Base-by-base conservation (phyloP, 2,888 invertebrate genomes). In the Listrodromus nycthemerus region DNA sequence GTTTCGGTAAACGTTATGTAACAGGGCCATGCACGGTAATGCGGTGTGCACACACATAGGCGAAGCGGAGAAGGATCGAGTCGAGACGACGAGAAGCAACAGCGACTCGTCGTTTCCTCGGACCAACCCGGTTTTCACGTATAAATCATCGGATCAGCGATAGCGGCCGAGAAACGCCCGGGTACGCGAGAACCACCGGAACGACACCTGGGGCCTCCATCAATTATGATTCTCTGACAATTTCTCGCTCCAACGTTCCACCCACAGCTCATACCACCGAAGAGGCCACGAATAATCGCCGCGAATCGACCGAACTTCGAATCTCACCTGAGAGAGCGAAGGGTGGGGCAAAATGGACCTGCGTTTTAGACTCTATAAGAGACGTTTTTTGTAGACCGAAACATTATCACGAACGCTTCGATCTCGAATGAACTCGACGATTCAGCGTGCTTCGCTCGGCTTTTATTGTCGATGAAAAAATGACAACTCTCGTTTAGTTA, bases 111-210 rank as follows among this genome's bases (percentile, higher is more conserved):
- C 67, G 74, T 74, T 82, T 66, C 41, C 75, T 79, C 52, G 52
- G 75, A 41, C 79, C 79, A 82, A 78, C 67, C 61, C 19, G 52
- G 71, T 81, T 73, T 79, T 37, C 70, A n/a, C 41, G 77, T 84
- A 85, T 85, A 85, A 85, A 85, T 85, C 83, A 82, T 84, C 61
- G 74, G 77, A 83, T 85, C 76, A 74, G 66, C 71, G 37, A 61
- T 55, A 48, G 67, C 21, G 61, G 61, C 55, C 69, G 63, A 19
- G 70, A 33, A 50, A 69, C 74, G 63, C 41, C 50, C 37, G 52
- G 24, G 76, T 41, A 37, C 33, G 21, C 24, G 55, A 41, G 41
- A 41, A 27, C 41, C 65, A 76, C 52, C 71, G 50, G 41, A 41
- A 50, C 76, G 80, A 85, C 83, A 79, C 66, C 71, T 78, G 75